Evolutionary conservation across 1,140 invertebrate species (phyloP), one percentile per base, ranked within the genome.

Genomic region (Ooceraea biroi): DNA sequence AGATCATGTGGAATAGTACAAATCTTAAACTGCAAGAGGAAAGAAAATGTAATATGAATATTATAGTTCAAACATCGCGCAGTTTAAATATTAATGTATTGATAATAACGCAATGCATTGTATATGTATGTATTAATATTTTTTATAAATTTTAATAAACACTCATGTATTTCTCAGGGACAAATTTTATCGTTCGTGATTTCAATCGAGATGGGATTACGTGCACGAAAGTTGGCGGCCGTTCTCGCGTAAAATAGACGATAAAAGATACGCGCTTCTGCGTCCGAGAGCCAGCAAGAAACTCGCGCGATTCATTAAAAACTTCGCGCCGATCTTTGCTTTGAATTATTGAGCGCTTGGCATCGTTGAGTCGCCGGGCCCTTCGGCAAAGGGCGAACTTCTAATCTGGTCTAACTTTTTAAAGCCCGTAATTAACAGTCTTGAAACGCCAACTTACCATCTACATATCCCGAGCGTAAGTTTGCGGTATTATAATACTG

Each of bases 281-380:
- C 36, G 52, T 58, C 65, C 36, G 3, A 71, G 17, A 78, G 25
- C 48, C 50, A 14, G 50, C 66, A 78, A 55, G 63, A 78, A 78
- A 80, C 69, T 72, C 71, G 58, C 22, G 55, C 80, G 69, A 82
- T 82, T 82, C 71, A 74, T 82, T 82, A 73, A 82, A 82, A 82
- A 74, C 69, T 72, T 82, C 17, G 69, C 71, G 46, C 71, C 68
- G 60, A 82, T 74, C 46, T 76, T 72, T 41, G 17, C 69, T 73
- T 74, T 72, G 58, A 82, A 82, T 60, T 82, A 82, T 73, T 82
- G 58, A 73, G 17, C 69, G 57, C 27, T 46, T 17, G 66, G 12
- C 36, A 71, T 71, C 69, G 78, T 50, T 63, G 71, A 74, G 55
- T 82, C 22, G 44, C n/a, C 12, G 22, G 22, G 12, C 11, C 12